phyloP scores from a whole-genome alignment of 2,888 invertebrate species.

The Boloria euphrosyne region DNA sequence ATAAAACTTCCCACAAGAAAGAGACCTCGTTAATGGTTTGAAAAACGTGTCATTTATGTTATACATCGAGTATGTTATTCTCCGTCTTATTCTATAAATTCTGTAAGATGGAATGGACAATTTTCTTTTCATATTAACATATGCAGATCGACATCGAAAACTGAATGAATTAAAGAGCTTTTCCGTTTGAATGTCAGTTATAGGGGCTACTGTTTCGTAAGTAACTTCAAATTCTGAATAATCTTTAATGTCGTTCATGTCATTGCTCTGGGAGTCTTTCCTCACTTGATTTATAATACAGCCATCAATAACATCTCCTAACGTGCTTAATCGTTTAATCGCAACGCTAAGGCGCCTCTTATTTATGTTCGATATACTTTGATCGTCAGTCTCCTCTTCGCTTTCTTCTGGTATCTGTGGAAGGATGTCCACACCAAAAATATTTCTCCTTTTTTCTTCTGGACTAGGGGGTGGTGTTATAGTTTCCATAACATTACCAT shows the following conservation, averaged over 20 bases:
- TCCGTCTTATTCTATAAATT: constrained; percentile 66
- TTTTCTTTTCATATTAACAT: constrained; percentile 63
- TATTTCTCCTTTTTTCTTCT: constrained; percentile 73
- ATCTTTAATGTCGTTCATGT: constrained; percentile 55
- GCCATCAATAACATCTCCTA: constrained; percentile 77
- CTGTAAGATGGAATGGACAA: constrained; percentile 73
- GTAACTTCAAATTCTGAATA: constrained; percentile 70
- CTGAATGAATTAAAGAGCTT: constrained; percentile 73
- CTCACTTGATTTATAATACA: constrained; percentile 71
- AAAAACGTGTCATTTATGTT: constrained; percentile 72
- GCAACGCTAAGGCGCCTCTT: constrained; percentile 68
- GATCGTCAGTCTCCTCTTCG: constrained; percentile 62
- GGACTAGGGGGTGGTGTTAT: constrained; percentile 74
- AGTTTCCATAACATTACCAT: constrained; percentile 55
- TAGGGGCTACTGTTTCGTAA: constrained; percentile 70
- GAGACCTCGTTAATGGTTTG: constrained; percentile 70
- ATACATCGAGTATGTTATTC: constrained; percentile 62
- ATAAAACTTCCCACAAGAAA: constrained; percentile 75
- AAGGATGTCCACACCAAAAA: constrained; percentile 77
- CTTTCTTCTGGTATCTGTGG: constrained; percentile 81
- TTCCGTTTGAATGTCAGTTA: constrained; percentile 72
- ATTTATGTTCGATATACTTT: constrained; percentile 49
- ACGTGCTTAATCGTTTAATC: constrained; percentile 77
- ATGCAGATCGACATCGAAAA: constrained; percentile 70
- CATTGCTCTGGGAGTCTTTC: constrained; percentile 62